Evolutionary conservation across 2,797 vertebrate species (phyloP), one percentile per base, ranked within the genome.

Genomic region (Gambusia yucatana): DNA sequence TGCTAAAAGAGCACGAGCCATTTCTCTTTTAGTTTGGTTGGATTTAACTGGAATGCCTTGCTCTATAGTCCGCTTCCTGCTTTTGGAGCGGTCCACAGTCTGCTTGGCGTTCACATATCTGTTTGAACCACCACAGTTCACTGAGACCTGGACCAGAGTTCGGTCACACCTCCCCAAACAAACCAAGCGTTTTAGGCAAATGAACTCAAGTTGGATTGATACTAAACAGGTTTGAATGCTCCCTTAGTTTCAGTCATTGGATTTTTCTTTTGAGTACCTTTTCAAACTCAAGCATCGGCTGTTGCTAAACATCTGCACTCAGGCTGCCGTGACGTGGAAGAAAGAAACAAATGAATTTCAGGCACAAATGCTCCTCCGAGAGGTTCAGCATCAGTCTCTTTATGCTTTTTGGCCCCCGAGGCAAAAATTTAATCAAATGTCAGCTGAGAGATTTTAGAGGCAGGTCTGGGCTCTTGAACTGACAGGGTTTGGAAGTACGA

Each of bases 391-490:
- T n/a, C 41, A 57, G 71, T 76, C 77, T 52, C 50, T 74, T 78
- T 46, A 28, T 80, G 13, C 76, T 22, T 50, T 9, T 52, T 80
- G 55, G 6, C 76, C 88, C 63, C 70, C 0, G 17, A 73, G 78
- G 83, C 22, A 14, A 50, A 73, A 44, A 76, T 81, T 86, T 80
- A 77, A 85, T 89, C 65, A 90, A 84, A 80, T 72, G 72, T 77
- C 75, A 77, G 75, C 7, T 70, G 72, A 77, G 67, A 36, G 57
- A 55, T 61, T 72, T 76, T 55, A 52, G 44, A 69, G n/a, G 70
- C 78, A 75, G 41, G 67, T 75, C 46, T 70, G 52, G 16, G 17
- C 47, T 72, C 41, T 46, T 57, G 44, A 65, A 30, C 69, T 83
- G 67, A 77, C n/a, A 20, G 10, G 59, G 25, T 57, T 48, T 47